A percentile compares a stretch with the other conserved stretches of the same genome.
Conservation (phyloP, 2,797 vertebrate species). For the Acridotheres tristis region DNA sequence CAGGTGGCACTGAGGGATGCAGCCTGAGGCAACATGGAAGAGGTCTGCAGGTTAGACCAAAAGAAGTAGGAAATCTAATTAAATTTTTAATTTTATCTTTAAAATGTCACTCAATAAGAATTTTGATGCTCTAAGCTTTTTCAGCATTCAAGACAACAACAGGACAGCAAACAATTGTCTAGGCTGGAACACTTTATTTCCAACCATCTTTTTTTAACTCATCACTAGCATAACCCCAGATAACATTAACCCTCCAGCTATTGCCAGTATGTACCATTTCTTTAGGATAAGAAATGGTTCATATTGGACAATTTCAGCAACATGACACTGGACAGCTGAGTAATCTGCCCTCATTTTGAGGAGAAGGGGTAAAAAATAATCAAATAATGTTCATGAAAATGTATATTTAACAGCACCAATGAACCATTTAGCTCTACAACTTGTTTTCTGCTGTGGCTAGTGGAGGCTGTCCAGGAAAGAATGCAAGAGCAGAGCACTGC, state of each 20-base stretch:
- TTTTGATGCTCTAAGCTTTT: background rate
- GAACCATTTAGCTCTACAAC: background rate
- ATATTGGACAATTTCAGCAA: background rate
- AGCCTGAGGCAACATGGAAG: background rate
- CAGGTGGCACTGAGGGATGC: background rate
- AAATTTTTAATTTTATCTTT: background rate
- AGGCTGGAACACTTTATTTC: background rate
- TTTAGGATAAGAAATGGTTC: background rate
- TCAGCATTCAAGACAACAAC: background rate
- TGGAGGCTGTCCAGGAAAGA: background rate
- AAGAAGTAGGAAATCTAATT: background rate
- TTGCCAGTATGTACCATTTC: background rate
- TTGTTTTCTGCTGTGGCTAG: background rate
- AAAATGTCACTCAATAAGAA: background rate
- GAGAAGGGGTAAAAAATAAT: background rate
- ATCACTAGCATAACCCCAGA: background rate
- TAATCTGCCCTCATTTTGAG: background rate
- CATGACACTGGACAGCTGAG: background rate
- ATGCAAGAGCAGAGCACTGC: background rate
- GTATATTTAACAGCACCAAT: background rate
- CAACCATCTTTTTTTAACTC: background rate
- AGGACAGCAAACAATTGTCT: background rate
- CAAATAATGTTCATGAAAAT: background rate
- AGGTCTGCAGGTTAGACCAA: background rate
- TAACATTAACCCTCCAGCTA: background rate